These are phyloP conservation scores for Ecdyonurus torrentis DNA, from an alignment of 2,888 invertebrate species.

Conservation along the genomic window DNA sequence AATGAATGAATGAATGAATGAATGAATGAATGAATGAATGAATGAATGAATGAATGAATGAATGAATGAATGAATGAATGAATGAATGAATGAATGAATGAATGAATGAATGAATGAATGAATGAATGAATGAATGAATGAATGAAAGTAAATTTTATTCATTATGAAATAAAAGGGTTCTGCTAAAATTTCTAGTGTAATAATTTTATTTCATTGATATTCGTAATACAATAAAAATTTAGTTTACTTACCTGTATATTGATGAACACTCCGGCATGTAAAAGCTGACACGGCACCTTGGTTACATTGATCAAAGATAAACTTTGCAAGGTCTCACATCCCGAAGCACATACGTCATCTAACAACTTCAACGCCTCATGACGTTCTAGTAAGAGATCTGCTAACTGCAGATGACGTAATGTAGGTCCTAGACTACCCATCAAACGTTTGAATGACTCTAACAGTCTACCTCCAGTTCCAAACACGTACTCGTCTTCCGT, in stretches of 20 bases:
- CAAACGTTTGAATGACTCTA: slow-evolving; percentile 46
- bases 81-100: too few relatives aligned
- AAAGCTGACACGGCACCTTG: slow-evolving; percentile 44
- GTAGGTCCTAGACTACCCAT: slow-evolving; percentile 42
- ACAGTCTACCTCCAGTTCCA: slow-evolving; percentile 53
- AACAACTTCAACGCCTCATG: slow-evolving; percentile 40
- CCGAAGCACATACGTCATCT: slow-evolving; percentile 49
- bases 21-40: too few relatives aligned
- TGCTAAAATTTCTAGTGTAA: too few relatives aligned
- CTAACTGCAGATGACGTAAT: slow-evolving; percentile 44
- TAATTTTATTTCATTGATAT: too few relatives aligned
- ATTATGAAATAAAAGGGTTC: too few relatives aligned
- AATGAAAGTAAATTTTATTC: too few relatives aligned
- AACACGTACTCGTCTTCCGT: slow-evolving; percentile 32
- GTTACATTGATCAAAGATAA: slow-evolving; percentile 60
- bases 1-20: too few relatives aligned
- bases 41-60: too few relatives aligned
- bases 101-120: too few relatives aligned
- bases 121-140: too few relatives aligned
- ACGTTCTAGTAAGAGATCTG: slow-evolving; percentile 56
- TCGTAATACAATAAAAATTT: too few relatives aligned
- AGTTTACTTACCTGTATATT: slow-evolving; percentile 41
- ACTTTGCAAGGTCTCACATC: slow-evolving; percentile 40
- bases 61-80: too few relatives aligned
- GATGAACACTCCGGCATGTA: slow-evolving; percentile 59